Conservation (phyloP, 2,888 invertebrate genomes). For the Adelphocoris suturalis region DNA sequence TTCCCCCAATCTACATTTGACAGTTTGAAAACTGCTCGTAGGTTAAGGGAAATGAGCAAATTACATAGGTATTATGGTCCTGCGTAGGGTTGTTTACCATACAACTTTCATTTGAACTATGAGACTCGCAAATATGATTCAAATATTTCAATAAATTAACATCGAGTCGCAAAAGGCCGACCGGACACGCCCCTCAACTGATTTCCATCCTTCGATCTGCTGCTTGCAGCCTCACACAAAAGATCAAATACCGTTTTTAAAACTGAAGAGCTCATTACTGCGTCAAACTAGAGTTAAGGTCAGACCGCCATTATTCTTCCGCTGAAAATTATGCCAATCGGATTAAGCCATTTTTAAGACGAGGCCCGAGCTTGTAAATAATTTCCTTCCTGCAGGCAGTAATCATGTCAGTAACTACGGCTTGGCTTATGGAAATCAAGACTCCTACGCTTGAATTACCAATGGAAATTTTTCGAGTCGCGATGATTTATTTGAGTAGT, state of each 20-base stretch:
- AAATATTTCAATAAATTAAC: too few species aligned
- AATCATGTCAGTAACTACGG: conserved; percentile 45
- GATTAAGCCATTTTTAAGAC: conserved; percentile 44
- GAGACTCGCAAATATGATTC: too few species aligned
- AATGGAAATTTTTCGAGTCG: conserved; percentile 9
- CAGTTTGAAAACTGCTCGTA: too few species aligned
- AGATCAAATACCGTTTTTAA: not conserved
- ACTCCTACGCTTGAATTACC: conserved; percentile 47
- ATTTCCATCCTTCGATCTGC: not conserved
- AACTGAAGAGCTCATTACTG: conserved; percentile 20
- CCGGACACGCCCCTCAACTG: not conserved
- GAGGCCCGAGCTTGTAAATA: conserved; percentile 30
- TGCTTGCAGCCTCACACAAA: not conserved
- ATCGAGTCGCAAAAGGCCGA: too few species aligned
- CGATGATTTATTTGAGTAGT: conserved; percentile 44
- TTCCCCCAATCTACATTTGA: too few species aligned
- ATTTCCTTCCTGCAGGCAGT: conserved; percentile 34
- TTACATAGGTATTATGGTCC: too few species aligned
- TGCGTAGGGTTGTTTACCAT: too few species aligned
- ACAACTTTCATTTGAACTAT: too few species aligned
- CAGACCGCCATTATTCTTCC: not conserved
- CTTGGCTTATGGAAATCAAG: conserved; percentile 47
- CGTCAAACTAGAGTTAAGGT: not conserved
- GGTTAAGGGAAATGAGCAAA: too few species aligned
- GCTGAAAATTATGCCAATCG: conserved; percentile 30